Evolutionary conservation across 2,888 invertebrate species (phyloP), one percentile per base, ranked within the genome.

Genomic region (Orthosia incerta): DNA sequence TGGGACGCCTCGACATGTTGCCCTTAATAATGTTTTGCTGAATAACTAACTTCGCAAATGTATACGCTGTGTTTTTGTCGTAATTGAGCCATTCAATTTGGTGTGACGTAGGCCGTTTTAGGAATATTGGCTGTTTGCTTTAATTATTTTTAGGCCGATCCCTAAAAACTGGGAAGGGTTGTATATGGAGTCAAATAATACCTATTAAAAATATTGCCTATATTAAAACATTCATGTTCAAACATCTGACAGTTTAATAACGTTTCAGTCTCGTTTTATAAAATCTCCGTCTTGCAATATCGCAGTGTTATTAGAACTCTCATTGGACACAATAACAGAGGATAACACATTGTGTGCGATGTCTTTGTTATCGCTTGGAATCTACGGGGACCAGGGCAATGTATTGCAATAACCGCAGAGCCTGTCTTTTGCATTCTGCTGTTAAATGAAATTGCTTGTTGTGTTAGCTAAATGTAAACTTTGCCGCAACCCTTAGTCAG

Each of bases 371-470:
- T 81, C 84, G 64, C 64, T 57, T 72, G 59, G 65, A 71, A 83
- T 77, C 79, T 83, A 76, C 70, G 59, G 68, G 68, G 71, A 74
- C 66, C 74, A 53, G 60, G 60, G 74, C 75, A 82, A 85, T 82
- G 79, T 82, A 85, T 83, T 84, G 86, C 81, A 82, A 87, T 86
- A 86, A 84, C 87, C 81, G 79, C 85, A 86, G 75, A 85, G 75
- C 77, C 71, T 75, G 72, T 79, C 79, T 84, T 83, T 88, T 83
- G 84, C 83, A 87, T 86, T 82, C 82, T 84, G 80, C 72, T 76
- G 80, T 86, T 82, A 88, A 89, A 87, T 87, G 79, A 86, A 87
- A 88, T 87, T 83, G 85, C 85, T 83, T 86, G 74, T 82, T 82
- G 72, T 82, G 82, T 80, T 82, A 83, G 82, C 77, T 83, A 71